Percentiles rank a stretch among this genome's conserved stretches.
Conservation (phyloP, 2,888 invertebrate genomes). For the Caenorhabditis panamensis region DNA sequence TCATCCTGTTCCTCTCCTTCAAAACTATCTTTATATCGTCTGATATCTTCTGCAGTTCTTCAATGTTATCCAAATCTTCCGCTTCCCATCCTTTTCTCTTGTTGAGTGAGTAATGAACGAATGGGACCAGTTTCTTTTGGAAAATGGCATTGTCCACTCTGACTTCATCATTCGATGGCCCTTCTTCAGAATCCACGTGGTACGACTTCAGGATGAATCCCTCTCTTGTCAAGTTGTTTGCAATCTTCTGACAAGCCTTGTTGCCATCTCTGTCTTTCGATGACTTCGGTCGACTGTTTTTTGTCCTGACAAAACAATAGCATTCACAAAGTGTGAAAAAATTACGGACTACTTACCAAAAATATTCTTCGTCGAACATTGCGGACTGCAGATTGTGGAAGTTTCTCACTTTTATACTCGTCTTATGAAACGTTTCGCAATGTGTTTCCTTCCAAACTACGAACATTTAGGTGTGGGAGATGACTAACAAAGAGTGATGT, state of each 20-base stretch:
- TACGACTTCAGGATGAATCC: constrained; percentile 21
- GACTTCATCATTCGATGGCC: not conserved
- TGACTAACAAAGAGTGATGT: not conserved
- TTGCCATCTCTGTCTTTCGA: constrained; percentile 11
- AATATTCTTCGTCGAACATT: constrained; percentile 28
- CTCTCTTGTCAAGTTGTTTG: constrained; percentile 1
- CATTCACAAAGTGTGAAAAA: not conserved
- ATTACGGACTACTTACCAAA: constrained; percentile 11
- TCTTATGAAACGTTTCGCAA: constrained; percentile 24
- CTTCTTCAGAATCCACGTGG: constrained; percentile 23
- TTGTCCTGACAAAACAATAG: constrained; percentile 12
- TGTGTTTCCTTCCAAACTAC: constrained; percentile 19
- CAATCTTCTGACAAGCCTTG: not conserved
- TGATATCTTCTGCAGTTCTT: constrained; percentile 21
- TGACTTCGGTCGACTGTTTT: constrained; percentile 26
- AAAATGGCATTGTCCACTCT: constrained; percentile 3
- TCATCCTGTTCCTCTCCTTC: not conserved
- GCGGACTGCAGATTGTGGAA: not conserved
- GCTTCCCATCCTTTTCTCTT: constrained; percentile 28
- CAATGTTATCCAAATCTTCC: not conserved
- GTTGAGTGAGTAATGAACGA: constrained; percentile 24
- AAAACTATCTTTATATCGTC: constrained; percentile 10
- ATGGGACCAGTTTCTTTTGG: constrained; percentile 15
- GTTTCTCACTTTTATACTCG: constrained; percentile 14
- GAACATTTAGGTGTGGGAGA: not conserved